Base-by-base conservation (phyloP, 2,113 vertebrate genomes). In the Alces alces region DNA sequence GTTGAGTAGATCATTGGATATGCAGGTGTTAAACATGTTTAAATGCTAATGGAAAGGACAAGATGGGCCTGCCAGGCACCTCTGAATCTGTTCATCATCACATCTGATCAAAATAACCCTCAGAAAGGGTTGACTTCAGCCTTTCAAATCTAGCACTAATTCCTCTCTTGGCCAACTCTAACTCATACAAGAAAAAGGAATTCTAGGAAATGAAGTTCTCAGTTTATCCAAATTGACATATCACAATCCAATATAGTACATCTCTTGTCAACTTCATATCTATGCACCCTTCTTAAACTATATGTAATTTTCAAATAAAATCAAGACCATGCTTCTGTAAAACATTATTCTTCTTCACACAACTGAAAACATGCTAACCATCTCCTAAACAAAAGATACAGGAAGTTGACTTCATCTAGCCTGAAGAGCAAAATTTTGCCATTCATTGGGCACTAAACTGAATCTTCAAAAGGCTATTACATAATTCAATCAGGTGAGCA, bases 291-390 rank as follows among this genome's bases (percentile, higher is more conserved):
- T 95, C 83, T 93, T 91, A n/a, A 78, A 88, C 30, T 45, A 36
- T 43, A 43, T 43, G 95, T 89, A 83, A 92, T 86, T 92, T 58
- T 57, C 92, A 92, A 92, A 83, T 57, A 45, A 93, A 95, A 88
- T 76, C 60, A 85, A 90, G 33, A 70, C 70, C 14, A 96, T 58
- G 39, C 10, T 86, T 89, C 73, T 92, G 1, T 45, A 89, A 15
- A 78, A 55, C 61, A 50, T 45, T 73, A 95, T 43, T 73, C 17
- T 14, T 30, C 58, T 57, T 83, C 28, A 36, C 47, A 52, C 39
- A 80, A 57, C 64, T 64, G n/a, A 52, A 93, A 96, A 73, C 2
- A 43, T 27, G 7, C 12, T 52, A 83, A 79, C 14, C 76, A 6
- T 66, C 91, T 95, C 82, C 39, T 47, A 86, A 90, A 27, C 36